These are phyloP conservation scores for Cryptotermes secundus DNA, from an alignment of 1,140 invertebrate species.

Conservation along the genomic window DNA sequence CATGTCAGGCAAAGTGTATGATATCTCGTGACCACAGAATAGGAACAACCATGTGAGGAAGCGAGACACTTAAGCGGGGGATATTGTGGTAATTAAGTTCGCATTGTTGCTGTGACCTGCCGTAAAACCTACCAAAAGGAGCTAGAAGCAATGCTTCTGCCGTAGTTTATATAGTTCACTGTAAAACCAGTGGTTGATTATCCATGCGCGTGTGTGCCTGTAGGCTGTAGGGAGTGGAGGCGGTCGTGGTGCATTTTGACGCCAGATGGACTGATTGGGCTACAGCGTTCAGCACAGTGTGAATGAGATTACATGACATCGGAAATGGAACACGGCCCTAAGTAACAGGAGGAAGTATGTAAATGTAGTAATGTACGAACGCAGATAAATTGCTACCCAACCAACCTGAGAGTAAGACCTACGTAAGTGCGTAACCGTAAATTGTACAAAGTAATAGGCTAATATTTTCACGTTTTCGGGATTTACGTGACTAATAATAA, in stretches of 20 bases:
- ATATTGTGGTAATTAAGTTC: neutral
- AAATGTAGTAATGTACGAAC: neutral
- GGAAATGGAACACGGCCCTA: neutral
- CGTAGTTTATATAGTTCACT: neutral
- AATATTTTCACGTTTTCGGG: no score
- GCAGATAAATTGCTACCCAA: no score
- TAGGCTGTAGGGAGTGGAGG: neutral
- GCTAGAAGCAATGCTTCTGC: no score
- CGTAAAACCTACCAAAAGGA: neutral
- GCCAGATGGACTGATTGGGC: neutral
- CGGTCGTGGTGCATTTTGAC: neutral
- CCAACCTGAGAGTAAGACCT: neutral
- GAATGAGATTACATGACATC: conserved; percentile 3
- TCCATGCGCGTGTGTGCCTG: neutral
- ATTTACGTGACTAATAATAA: no score
- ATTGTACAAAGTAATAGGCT: no score
- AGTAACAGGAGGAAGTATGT: neutral
- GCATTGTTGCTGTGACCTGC: neutral
- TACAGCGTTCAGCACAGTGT: neutral
- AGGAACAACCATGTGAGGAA: no score
- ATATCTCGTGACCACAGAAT: neutral
- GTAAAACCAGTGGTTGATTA: neutral
- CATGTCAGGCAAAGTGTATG: neutral
- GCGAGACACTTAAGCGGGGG: no score
- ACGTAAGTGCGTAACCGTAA: no score